A percentile compares a stretch with the other conserved stretches of the same genome.
These are phyloP conservation scores for Salvelinus fontinalis DNA, from an alignment of 2,113 vertebrate species.

Conservation along the genomic window DNA sequence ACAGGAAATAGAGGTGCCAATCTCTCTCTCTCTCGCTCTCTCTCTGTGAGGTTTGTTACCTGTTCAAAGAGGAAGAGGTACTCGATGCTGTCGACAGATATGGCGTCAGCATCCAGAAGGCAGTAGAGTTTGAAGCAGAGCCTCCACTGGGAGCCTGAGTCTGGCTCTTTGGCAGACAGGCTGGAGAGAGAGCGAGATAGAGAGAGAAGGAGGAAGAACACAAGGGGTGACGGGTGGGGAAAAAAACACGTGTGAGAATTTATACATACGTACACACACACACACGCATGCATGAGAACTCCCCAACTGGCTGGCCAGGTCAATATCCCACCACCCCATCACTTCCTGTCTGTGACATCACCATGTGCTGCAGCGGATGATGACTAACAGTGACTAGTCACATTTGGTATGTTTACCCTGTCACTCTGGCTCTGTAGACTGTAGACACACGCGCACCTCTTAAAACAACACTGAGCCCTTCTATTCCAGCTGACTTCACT, in stretches of 20 bases:
- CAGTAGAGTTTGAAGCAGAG: slow-evolving; percentile 92
- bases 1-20: too few species aligned
- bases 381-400: slow-evolving; percentile 23
- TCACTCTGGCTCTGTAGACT: slow-evolving; percentile 18
- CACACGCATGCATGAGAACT: too few species aligned
- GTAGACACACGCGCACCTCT: slow-evolving; percentile 27
- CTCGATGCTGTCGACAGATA: slow-evolving; percentile 86
- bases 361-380: slow-evolving; percentile 7
- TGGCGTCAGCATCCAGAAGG: slow-evolving; percentile 83
- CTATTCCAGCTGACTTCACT: slow-evolving; percentile 39
- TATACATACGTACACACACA: background rate
- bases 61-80: slow-evolving; percentile 92
- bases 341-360: slow-evolving; percentile 27
- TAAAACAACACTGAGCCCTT: slow-evolving; percentile 47
- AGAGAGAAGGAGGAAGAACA: too few species aligned
- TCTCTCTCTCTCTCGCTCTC: too few species aligned
- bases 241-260: background rate
- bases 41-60: slow-evolving; percentile 64
- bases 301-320: too few species aligned
- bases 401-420: slow-evolving; percentile 40
- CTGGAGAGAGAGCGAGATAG: slow-evolving; percentile 50
- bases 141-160: slow-evolving; percentile 74
- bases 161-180: slow-evolving; percentile 74
- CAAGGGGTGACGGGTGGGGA: background rate
- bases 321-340: background rate